Evolutionary conservation across 1,140 invertebrate genomes (phyloP), one percentile per base, ranked within the genome.

Genomic region (Atta texana): DNA sequence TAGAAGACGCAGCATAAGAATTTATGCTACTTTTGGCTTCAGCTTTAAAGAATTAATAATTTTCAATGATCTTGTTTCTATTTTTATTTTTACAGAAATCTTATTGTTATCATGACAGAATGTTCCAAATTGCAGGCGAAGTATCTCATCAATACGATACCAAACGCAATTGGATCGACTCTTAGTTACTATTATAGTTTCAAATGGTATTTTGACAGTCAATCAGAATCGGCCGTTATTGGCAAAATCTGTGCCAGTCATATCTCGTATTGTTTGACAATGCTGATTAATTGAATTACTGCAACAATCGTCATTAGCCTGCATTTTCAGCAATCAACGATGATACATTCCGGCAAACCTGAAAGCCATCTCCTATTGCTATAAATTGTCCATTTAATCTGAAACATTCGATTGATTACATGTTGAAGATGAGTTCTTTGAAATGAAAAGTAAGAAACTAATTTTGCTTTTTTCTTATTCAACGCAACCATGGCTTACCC

Each of bases 261-360:
- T 10, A 39, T 31, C 18, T 21, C 28, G 8, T 63, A 69, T 81
- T 51, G 44, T 14, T 16, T 14, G n/a, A 10, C 34, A 59, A 59
- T 51, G 51, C 39, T 57, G 49, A 4, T 71, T 31, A 44, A 71
- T 57, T 16, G 51, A 49, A 55, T 80, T 21, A 44, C 8, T 44
- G 39, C 21, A 28, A 49, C 44, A 64, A 31, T 78, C 8, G 34
- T 75, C 10, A 64, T 64, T 77, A 64, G 14, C 12, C 3, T 57
- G 31, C 16, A 81, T 71, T 81, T 81, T 69, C 51, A 28, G 49
- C 44, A 80, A 53, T 80, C 24, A 78, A 53, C 24, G 28, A 80
- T 68, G 44, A 53, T 39, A 71, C 59, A 28, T 59, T n/a, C 18
- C 12, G 16, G 44, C 21, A 63, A 64, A 44, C 18, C 12, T n/a